These are phyloP conservation scores for Gastrophryne carolinensis DNA, from an alignment of 2,797 vertebrate species.

Conservation along the genomic window DNA sequence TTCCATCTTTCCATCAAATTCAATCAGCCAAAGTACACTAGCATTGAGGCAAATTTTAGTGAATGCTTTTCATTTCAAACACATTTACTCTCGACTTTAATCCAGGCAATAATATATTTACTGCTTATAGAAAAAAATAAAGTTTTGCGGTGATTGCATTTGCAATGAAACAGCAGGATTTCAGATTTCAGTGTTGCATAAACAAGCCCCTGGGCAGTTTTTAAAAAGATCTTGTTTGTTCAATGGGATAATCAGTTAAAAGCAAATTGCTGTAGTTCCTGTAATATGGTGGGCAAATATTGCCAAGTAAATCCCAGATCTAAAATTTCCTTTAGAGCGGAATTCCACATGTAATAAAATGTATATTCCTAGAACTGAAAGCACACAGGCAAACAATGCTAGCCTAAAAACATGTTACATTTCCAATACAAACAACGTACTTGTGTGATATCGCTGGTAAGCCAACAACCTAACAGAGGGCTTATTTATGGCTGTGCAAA, in stretches of 20 bases:
- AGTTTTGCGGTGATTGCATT: constrained; percentile 19
- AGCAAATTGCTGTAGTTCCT: constrained; percentile 5
- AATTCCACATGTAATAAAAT: constrained; percentile 39
- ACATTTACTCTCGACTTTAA: constrained; percentile 47
- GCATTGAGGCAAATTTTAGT: constrained; percentile 36
- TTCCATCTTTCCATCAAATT: constrained; percentile 48
- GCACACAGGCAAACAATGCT: neutral
- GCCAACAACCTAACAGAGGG: constrained; percentile 74
- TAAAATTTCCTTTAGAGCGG: constrained; percentile 45
- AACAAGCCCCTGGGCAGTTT: constrained; percentile 17
- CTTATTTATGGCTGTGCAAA: constrained; percentile 80
- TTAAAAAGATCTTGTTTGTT: constrained; percentile 48
- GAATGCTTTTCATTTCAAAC: constrained; percentile 48
- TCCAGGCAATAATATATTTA: constrained; percentile 28
- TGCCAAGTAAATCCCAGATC: constrained; percentile 43
- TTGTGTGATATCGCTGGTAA: constrained; percentile 29
- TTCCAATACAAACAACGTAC: constrained; percentile 23
- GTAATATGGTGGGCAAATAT: constrained; percentile 46
- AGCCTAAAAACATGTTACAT: constrained; percentile 19
- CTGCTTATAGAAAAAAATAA: neutral
- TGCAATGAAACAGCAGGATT: constrained; percentile 40
- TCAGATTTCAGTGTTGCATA: neutral
- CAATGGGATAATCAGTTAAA: neutral
- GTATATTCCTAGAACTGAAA: neutral
- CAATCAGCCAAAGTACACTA: constrained; percentile 42